Conservation (phyloP, 2,797 vertebrate species). For the Rhabdophis nuchalis region DNA sequence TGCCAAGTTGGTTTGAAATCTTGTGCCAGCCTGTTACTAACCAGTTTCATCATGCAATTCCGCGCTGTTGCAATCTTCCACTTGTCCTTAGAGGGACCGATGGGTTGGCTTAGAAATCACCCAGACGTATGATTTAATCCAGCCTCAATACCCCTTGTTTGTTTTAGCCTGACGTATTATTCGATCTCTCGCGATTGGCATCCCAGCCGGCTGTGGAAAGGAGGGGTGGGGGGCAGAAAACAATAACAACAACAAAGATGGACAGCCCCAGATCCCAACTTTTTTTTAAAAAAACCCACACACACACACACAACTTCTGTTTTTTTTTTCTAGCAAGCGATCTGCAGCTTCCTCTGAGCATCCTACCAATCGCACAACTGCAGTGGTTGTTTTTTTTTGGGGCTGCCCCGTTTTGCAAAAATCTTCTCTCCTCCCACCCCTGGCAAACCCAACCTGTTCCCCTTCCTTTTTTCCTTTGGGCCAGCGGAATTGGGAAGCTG, state of each 20-base stretch:
- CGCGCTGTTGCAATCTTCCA: fast-evolving
- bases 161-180: neutral
- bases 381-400: too few species aligned
- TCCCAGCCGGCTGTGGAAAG: neutral
- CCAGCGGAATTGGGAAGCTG: neutral
- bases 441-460: neutral
- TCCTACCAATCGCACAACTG: fast-evolving
- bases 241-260: neutral
- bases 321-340: neutral
- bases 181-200: neutral
- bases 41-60: neutral
- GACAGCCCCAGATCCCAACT: neutral
- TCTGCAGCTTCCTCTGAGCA: neutral
- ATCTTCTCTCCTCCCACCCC: neutral
- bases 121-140: conserved; percentile 3
- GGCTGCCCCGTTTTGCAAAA: neutral
- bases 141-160: neutral
- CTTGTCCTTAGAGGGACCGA: neutral
- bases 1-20: fast-evolving
- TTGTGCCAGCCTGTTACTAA: neutral
- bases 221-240: too few species aligned
- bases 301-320: too few species aligned
- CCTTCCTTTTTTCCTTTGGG: neutral
- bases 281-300: neutral
- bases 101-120: neutral